Base-by-base conservation (phyloP, 2,797 vertebrate genomes). In the Scolopax rusticola region DNA sequence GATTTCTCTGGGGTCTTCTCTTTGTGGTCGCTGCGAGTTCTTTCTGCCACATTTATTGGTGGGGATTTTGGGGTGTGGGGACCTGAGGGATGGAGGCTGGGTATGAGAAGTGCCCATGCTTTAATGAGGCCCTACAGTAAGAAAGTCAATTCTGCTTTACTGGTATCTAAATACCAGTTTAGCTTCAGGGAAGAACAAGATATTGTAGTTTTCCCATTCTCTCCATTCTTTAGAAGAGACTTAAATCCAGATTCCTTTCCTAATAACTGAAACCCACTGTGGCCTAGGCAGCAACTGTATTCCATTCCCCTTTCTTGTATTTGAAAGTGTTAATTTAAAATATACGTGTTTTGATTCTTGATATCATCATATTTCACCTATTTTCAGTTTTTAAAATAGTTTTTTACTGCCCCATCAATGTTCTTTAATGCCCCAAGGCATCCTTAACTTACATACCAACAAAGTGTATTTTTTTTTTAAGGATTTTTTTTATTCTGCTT, bases 361-460 rank as follows among this genome's bases (percentile, higher is more conserved):
- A 92, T 90, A 68, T 33, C 11, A 79, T 65, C 15, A 4, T 45
- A 45, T 71, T 63, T 75, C 63, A 85, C 16, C n/a, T 84, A 21
- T 54, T 96, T 91, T 93, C 25, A 43, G 41, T 54, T 94, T 92
- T 88, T 68, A 14, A 13, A 91, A 87, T 68, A 61, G 15, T 71
- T 94, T 94, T 88, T 67, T 84, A 28, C 36, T 91, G 28, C 30
- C 53, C 84, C 17, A 56, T 90, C 36, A 4, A 70, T 85, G 76
- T 51, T 95, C 87, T 89, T 91, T 79, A 71, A 76, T 96, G n/a
- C 56, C 64, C 95, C 89, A 67, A 77, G 94, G 92, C 81, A 97
- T 40, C 36, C 61, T 97, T 97, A 96, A 92, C 84, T 94, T 95
- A 95, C 38, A 59, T 88, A 95, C 63, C 93, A 96, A 97, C 65